Base-by-base conservation (phyloP, 2,888 invertebrate genomes). In the Coleophora flavipennella region DNA sequence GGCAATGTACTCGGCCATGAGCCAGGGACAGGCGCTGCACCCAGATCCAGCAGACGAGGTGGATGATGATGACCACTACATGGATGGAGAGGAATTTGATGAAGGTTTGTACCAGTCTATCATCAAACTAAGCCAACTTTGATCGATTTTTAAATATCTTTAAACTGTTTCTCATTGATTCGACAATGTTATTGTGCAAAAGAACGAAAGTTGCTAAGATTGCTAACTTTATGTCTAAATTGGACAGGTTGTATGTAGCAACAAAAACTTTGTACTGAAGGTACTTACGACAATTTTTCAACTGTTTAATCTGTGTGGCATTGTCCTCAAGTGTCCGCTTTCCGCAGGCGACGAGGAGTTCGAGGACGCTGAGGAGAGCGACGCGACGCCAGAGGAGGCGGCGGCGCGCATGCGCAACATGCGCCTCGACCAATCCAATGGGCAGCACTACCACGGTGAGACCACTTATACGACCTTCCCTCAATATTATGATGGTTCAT, bases 21-120 rank as follows among this genome's bases (percentile, higher is more conserved):
- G 85, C 43, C 87, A 89, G 41, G 93, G 94, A 25, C 93, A 93
- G 68, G 78, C 89, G 0, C 78, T 93, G 33, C 91, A 94, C 68
- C 93, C 93, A 0, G 93, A 93, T 67, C 90, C 91, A 0, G 76
- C 86, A 3, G 90, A 91, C 39, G 88, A 70, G 1, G 64, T 66
- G 0, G 69, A 72, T 0, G 74, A 80, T 0, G 76, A 75, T 1
- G 77, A 80, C 38, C 57, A 60, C 0, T 81, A 75, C 40, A 68
- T 78, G 67, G 81, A 80, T n/a, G 81, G 78, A 0, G 78, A 80
- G 51, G 79, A 80, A 20, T 70, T 73, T 31, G 72, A 73, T 39
- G 80, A 79, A 39, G 76, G 78, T 77, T 49, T 26, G 32, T 13
- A 6, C 3, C n/a, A n/a, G n/a, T n/a, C n/a, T n/a, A n/a, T n/a